Conservation (phyloP, 2,888 invertebrate genomes). For the Lepidochitona cinerea region DNA sequence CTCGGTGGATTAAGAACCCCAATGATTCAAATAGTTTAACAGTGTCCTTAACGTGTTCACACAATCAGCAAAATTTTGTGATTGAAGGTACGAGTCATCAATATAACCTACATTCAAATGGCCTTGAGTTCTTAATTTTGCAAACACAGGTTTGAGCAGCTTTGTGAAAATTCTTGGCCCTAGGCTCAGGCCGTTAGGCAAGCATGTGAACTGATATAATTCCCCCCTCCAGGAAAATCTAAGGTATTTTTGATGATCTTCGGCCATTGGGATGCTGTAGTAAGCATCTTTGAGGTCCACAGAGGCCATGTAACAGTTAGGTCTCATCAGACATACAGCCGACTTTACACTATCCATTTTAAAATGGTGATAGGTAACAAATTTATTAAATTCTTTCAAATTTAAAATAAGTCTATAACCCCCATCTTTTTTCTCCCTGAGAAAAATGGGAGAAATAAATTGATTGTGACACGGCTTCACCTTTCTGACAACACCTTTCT, state of each 20-base stretch:
- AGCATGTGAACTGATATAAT: not conserved
- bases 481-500: not conserved
- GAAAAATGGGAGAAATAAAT: not conserved
- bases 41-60: not conserved
- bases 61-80: too few relatives aligned
- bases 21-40: not conserved
- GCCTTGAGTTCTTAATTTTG: not conserved
- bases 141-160: constrained; percentile 8
- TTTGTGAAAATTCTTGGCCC: too few relatives aligned
- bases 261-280: constrained; percentile 25
- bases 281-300: constrained; percentile 32
- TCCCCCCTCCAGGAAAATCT: constrained; percentile 2
- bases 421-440: not conserved
- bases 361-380: constrained; percentile 35
- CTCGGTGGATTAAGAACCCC: too few relatives aligned
- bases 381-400: not conserved
- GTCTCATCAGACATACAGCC: not conserved
- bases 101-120: too few relatives aligned
- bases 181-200: constrained; percentile 7
- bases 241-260: not conserved
- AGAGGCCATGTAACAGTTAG: constrained; percentile 30
- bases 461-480: not conserved
- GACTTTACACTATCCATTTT: constrained; percentile 30
- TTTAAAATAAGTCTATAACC: not conserved
- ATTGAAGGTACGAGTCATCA: too few relatives aligned